These are phyloP conservation scores for Aphelinus certus DNA, from an alignment of 1,140 invertebrate species.

Conservation along the genomic window DNA sequence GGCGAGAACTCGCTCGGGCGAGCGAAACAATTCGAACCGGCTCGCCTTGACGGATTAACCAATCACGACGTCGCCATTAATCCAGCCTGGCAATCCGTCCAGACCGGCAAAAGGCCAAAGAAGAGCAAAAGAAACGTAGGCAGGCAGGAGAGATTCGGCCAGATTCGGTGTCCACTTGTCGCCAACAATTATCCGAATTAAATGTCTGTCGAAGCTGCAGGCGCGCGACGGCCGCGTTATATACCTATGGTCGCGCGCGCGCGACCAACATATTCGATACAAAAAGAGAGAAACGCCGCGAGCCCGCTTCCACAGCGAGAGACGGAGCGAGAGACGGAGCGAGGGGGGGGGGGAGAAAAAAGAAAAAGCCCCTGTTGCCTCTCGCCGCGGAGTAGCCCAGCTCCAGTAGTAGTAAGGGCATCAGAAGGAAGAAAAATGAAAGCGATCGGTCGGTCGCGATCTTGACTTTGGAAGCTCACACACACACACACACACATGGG, in stretches of 20 bases:
- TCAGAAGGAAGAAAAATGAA: no score
- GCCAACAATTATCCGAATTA: constrained; percentile 37
- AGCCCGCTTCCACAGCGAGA: no score
- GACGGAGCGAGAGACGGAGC: neutral
- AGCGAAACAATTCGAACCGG: no score
- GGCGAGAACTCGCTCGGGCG: no score
- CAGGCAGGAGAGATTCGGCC: constrained; percentile 9
- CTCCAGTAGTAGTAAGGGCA: no score
- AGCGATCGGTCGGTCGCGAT: no score
- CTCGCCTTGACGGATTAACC: constrained; percentile 14
- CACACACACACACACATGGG: no score
- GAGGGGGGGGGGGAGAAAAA: neutral
- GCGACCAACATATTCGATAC: no score
- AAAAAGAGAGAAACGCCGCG: no score
- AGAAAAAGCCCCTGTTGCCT: constrained; percentile 21
- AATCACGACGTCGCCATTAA: constrained; percentile 13
- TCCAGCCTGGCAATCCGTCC: neutral
- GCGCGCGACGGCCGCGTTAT: constrained; percentile 6
- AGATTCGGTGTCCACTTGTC: constrained; percentile 36
- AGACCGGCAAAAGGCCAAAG: neutral
- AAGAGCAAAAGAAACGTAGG: neutral
- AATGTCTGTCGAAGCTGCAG: constrained; percentile 20
- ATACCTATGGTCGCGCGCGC: no score
- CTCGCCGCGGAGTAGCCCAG: no score
- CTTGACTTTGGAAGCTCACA: no score